Percentiles rank a stretch among this genome's conserved stretches.
These are phyloP conservation scores for western clawed frog (Xenopus tropicalis) DNA, from an alignment of 2,113 vertebrate species.

Conservation along the genomic window DNA sequence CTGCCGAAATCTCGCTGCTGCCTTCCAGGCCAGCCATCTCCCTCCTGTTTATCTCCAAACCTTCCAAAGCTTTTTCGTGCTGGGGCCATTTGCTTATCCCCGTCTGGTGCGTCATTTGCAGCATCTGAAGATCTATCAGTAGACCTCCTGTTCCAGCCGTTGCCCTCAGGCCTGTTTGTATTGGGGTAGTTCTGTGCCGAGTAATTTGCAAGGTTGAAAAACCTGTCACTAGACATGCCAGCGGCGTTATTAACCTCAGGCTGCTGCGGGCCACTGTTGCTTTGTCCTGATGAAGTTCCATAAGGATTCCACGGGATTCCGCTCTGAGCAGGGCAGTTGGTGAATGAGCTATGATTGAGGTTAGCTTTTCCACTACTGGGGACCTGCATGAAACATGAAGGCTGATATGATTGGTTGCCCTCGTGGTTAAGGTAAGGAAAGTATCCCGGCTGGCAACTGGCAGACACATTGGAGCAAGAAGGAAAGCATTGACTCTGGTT, in stretches of 20 bases:
- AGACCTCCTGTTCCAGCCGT: neutral
- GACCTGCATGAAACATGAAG: conserved; percentile 4
- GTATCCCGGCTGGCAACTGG: neutral
- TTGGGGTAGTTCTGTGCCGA: neutral
- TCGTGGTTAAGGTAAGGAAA: neutral
- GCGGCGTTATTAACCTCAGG: neutral
- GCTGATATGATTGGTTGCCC: neutral
- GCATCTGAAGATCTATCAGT: neutral
- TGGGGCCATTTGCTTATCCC: neutral
- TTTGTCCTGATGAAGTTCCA: neutral
- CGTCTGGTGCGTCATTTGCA: neutral
- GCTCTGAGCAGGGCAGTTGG: neutral
- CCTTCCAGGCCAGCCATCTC: conserved; percentile 12
- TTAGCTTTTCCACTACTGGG: neutral
- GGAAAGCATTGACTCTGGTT: neutral
- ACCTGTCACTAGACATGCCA: neutral
- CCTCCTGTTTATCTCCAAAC: conserved; percentile 18
- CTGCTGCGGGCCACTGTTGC: neutral
- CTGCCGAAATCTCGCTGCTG: neutral
- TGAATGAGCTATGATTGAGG: neutral
- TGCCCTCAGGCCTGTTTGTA: neutral
- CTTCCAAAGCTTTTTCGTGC: neutral
- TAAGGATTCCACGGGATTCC: neutral
- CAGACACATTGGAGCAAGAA: conserved; percentile 5
- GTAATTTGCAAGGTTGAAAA: neutral